phyloP scores from a whole-genome alignment of 2,113 vertebrate species.

The Hydropotes inermis region DNA sequence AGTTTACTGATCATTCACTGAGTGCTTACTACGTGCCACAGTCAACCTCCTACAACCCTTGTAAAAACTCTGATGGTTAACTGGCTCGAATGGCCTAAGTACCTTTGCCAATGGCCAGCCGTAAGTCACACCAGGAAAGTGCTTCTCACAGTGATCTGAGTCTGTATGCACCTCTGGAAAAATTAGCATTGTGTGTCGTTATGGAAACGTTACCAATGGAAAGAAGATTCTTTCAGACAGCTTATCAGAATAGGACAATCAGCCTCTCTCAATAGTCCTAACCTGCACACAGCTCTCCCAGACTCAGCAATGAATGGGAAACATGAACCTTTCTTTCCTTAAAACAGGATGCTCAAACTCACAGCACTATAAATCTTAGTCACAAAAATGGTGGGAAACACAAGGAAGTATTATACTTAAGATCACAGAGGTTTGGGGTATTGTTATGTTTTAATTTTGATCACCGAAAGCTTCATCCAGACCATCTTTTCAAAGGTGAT shows the following conservation, averaged over 20 bases:
- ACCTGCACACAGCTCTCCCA: background rate
- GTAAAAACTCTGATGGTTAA: background rate
- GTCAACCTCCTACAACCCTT: background rate
- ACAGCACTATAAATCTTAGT: background rate
- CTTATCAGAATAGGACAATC: background rate
- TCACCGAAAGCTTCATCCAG: background rate
- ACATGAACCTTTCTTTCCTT: background rate
- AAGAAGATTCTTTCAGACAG: background rate
- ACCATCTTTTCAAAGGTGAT: background rate
- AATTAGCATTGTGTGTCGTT: background rate
- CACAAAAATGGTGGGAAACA: background rate
- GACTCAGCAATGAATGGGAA: background rate
- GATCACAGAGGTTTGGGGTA: background rate
- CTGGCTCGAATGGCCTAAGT: background rate
- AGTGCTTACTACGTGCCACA: background rate
- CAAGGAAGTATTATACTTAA: background rate
- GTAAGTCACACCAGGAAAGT: background rate
- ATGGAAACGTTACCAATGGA: background rate
- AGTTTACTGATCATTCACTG: background rate
- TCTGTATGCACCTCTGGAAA: background rate
- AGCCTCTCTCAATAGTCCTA: background rate
- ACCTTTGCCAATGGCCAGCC: background rate
- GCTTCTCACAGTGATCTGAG: background rate
- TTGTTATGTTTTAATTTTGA: slow-evolving; percentile 27
- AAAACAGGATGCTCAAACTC: background rate